These are phyloP conservation scores for Pristis pectinata DNA, from an alignment of 2,797 vertebrate genomes.

Conservation along the genomic window DNA sequence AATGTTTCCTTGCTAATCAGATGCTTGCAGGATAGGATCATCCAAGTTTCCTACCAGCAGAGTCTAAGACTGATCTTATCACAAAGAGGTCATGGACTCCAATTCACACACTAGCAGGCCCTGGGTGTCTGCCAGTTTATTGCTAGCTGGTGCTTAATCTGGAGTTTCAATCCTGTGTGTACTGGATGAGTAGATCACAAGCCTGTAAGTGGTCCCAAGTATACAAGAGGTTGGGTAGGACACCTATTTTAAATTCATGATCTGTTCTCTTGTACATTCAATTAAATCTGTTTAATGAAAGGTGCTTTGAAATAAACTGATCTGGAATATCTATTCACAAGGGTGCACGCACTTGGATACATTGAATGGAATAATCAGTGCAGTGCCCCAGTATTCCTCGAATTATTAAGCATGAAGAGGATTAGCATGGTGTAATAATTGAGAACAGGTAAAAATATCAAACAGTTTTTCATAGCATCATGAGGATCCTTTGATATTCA, in stretches of 20 bases:
- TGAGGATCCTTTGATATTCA: background rate
- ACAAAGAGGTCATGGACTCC: background rate
- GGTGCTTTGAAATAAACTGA: background rate
- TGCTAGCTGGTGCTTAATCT: background rate
- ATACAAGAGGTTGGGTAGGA: background rate
- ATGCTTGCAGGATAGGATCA: background rate
- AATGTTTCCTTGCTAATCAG: background rate
- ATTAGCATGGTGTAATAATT: background rate
- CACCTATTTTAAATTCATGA: background rate
- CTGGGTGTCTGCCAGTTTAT: background rate
- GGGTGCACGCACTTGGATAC: background rate
- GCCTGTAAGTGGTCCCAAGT: background rate
- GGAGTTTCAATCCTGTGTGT: background rate
- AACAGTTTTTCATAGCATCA: background rate
- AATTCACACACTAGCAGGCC: background rate
- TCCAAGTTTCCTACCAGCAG: background rate
- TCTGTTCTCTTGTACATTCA: background rate
- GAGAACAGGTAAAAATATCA: background rate
- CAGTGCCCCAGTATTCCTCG: background rate
- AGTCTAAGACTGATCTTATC: background rate
- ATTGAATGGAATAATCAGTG: background rate
- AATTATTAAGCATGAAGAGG: background rate
- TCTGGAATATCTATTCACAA: background rate
- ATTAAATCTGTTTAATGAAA: background rate
- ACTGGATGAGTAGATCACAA: background rate